phyloP scores from a whole-genome alignment of 2,888 invertebrate species.

The Trichacis sp. region DNA sequence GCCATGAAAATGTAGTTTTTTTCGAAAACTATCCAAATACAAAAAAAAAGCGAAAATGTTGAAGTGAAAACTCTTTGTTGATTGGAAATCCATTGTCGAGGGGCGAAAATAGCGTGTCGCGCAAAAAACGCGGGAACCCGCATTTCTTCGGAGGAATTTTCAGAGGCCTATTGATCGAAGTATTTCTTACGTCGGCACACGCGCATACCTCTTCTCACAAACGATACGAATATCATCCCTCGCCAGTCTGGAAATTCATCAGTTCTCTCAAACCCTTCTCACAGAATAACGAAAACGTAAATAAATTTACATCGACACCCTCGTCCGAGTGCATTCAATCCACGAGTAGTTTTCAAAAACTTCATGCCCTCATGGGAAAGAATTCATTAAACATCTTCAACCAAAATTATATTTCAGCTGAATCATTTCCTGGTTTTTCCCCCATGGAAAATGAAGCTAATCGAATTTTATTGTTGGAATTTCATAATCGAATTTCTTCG shows the following conservation, averaged over 20 bases:
- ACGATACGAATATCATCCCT: slow-evolving; percentile 69
- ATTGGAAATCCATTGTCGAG: too few relatives aligned
- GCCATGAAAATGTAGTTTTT: too few relatives aligned
- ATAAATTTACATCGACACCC: slow-evolving; percentile 4
- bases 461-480: neutral
- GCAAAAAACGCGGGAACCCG: slow-evolving; percentile 18
- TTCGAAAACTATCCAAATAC: too few relatives aligned
- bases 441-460: neutral
- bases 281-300: slow-evolving; percentile 25
- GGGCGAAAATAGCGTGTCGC: neutral
- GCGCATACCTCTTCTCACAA: slow-evolving; percentile 68
- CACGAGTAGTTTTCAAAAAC: neutral
- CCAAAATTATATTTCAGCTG: neutral
- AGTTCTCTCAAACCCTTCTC: slow-evolving; percentile 46
- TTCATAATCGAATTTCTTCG: neutral
- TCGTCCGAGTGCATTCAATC: slow-evolving; percentile 9
- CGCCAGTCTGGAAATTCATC: slow-evolving; percentile 62
- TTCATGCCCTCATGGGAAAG: neutral
- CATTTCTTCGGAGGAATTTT: slow-evolving; percentile 55
- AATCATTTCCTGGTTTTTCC: neutral
- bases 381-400: neutral
- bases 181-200: slow-evolving; percentile 52
- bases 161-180: slow-evolving; percentile 66
- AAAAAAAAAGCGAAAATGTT: too few relatives aligned
- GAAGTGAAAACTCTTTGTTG: too few relatives aligned